Base-by-base conservation (phyloP, 2,797 vertebrate species). In the Spinibarbus caldwelli region DNA sequence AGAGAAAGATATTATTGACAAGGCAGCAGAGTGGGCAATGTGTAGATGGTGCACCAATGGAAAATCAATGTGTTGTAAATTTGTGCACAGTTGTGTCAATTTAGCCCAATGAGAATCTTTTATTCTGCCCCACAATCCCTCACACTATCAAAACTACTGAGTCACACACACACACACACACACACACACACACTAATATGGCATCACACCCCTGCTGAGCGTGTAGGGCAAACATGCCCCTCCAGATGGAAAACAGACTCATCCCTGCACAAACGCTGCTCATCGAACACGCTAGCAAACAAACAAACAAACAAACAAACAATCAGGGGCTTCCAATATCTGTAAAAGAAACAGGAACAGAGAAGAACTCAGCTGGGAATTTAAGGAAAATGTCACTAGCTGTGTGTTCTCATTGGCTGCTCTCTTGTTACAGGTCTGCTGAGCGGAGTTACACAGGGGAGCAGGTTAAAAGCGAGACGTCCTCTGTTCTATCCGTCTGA, bases 191-290 rank as follows among this genome's bases (percentile, higher is more conserved):
- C 76, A 62, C 77, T 86, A 73, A 86, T 91, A 91, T 92, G 94
- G 93, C 92, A 94, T 94, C 92, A 92, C 93, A 93, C 94, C 93
- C 94, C 93, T 70, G 87, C 94, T 91, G 92, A 85, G 94, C 90
- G 91, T 62, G 90, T 92, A 92, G 92, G 92, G 92, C 92, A 91
- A 94, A 94, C 93, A 94, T 80, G 80, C 88, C 87, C 76, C 38
- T 80, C 76, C 80, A 88, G 84, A 86, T 85, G 87, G 87, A 86
- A 79, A 78, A 88, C 80, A 81, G 62, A 80, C 54, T 83, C 80
- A 34, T 88, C 75, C 71, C 80, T 82, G 23, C 84, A 62, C 80
- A 73, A 85, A 73, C n/a, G 31, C 75, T 68, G 75, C 31, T 83
- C 26, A 88, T 85, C 84, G 5, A 66, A 47, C 59, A 68, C 36